phyloP scores from a whole-genome alignment of 2,113 vertebrate genomes.

The Actenoides lindsayi region DNA sequence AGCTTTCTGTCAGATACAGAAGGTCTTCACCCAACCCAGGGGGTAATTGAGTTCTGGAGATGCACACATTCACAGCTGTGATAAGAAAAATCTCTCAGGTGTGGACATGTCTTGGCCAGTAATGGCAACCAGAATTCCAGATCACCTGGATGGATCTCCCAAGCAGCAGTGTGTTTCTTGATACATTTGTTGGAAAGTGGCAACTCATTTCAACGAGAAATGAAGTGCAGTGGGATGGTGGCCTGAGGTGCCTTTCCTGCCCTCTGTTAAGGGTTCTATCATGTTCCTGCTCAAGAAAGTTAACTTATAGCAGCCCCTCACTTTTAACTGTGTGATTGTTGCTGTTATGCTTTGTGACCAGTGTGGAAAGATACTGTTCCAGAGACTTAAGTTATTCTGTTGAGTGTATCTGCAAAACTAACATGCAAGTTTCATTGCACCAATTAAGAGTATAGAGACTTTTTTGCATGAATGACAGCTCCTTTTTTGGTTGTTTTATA shows the following conservation, averaged over 20 bases:
- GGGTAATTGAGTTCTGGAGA: not conserved
- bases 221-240: not conserved
- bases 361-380: not conserved
- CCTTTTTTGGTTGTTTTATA: not conserved
- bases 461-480: not conserved
- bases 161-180: not conserved
- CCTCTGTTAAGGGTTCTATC: not conserved
- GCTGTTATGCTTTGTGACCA: not conserved
- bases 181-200: not conserved
- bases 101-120: not conserved
- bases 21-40: not conserved
- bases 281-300: not conserved
- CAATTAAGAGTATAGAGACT: not conserved
- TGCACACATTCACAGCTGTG: not conserved
- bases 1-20: not conserved
- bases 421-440: not conserved
- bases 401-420: not conserved
- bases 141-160: not conserved
- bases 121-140: not conserved
- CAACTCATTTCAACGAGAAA: not conserved
- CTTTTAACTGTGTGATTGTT: not conserved
- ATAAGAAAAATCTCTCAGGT: accelerated
- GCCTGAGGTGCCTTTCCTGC: not conserved
- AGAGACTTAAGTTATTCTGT: not conserved
- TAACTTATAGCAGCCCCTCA: not conserved